Conservation (phyloP, 2,113 vertebrate genomes). For the Indicator indicator region DNA sequence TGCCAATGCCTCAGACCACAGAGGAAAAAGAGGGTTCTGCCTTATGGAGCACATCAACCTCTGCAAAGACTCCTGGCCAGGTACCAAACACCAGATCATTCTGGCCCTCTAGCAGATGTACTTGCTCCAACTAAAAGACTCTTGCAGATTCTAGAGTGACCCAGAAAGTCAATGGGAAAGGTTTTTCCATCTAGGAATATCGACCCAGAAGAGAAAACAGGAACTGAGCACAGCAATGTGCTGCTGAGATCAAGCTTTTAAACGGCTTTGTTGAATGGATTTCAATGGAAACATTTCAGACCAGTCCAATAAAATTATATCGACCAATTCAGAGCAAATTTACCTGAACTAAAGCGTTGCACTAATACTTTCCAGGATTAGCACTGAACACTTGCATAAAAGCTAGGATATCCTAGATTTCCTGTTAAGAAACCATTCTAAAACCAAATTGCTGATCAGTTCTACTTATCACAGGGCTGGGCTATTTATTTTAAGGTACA, state of each 20-base stretch:
- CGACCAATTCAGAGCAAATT: background rate
- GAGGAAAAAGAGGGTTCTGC: background rate
- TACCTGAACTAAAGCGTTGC: background rate
- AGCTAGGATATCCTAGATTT: background rate
- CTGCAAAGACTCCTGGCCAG: background rate
- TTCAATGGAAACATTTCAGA: background rate
- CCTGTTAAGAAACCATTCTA: background rate
- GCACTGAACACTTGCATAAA: background rate
- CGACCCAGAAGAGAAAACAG: background rate
- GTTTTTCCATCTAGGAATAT: background rate
- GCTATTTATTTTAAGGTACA: background rate
- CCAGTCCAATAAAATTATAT: background rate
- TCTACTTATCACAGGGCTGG: background rate
- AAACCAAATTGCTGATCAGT: background rate
- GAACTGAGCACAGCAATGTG: background rate
- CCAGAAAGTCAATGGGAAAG: background rate
- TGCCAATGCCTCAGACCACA: fast-evolving
- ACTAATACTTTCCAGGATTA: background rate
- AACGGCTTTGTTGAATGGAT: background rate
- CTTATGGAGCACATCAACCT: fast-evolving
- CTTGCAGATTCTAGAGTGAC: background rate
- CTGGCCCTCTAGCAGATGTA: background rate
- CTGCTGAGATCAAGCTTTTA: background rate
- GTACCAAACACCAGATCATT: no score
- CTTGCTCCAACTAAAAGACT: background rate